Evolutionary conservation across 2,888 invertebrate genomes (phyloP).

Genomic region (Macrosoma leucophasiata): DNA sequence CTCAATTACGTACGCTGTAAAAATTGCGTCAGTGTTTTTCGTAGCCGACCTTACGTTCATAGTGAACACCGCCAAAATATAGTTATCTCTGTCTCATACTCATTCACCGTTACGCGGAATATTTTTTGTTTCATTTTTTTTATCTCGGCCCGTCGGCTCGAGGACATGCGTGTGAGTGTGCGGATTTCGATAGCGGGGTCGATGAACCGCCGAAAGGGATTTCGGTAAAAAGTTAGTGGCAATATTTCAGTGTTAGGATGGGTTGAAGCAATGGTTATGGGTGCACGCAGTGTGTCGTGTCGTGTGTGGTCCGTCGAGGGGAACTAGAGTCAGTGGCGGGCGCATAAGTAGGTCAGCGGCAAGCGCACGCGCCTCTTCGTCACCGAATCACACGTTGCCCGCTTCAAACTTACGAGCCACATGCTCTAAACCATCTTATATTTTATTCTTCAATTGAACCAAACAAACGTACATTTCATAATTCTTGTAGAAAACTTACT

Average conservation of each 20-base stretch:
- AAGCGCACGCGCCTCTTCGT: slow-evolving; percentile 59
- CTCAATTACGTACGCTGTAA: slow-evolving; percentile 73
- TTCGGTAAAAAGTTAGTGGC: slow-evolving; percentile 53
- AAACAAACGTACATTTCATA: too few relatives aligned
- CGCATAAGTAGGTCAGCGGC: slow-evolving; percentile 62
- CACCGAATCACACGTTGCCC: slow-evolving; percentile 33
- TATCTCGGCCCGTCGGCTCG: slow-evolving; percentile 52
- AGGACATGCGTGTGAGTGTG: slow-evolving; percentile 66
- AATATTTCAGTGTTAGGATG: slow-evolving; percentile 54
- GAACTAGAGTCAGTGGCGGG: slow-evolving; percentile 44
- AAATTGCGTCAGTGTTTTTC: slow-evolving; percentile 76
- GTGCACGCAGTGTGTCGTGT: slow-evolving; percentile 35
- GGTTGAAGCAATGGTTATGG: slow-evolving; percentile 41
- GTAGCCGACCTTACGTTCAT: slow-evolving; percentile 66
- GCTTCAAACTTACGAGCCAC: too few relatives aligned
- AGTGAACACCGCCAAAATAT: slow-evolving; percentile 64
- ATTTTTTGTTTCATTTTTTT: slow-evolving; percentile 68
- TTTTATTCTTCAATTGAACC: too few relatives aligned
- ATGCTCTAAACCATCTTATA: too few relatives aligned
- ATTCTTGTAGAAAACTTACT: too few relatives aligned
- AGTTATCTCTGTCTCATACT: slow-evolving; percentile 70
- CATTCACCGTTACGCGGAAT: slow-evolving; percentile 56
- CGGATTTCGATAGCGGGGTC: slow-evolving; percentile 74
- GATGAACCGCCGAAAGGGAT: slow-evolving; percentile 68
- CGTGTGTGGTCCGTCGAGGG: slow-evolving; percentile 46